phyloP scores from a whole-genome alignment of 2,888 invertebrate genomes.

The Campoletis raptor region DNA sequence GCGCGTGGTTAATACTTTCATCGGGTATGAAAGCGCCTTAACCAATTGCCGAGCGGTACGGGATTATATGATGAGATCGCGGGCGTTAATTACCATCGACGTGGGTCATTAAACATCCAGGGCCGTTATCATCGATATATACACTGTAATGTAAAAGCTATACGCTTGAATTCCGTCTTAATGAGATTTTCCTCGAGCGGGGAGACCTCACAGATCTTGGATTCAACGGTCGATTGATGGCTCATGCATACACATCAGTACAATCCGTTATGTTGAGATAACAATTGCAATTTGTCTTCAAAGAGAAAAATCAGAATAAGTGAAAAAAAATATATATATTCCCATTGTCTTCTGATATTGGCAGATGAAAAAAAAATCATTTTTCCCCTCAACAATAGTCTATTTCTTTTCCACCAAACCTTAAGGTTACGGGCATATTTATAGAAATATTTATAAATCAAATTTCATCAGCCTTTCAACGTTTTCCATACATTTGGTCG shows the following conservation, averaged over 20 bases:
- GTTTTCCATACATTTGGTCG: background rate
- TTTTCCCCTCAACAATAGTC: background rate
- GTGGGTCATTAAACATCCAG: constrained; percentile 73
- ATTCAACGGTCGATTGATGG: constrained; percentile 35
- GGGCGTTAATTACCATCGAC: constrained; percentile 75
- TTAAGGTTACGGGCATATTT: background rate
- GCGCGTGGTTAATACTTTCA: constrained; percentile 17
- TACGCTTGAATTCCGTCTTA: constrained; percentile 71
- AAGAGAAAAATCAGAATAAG: background rate
- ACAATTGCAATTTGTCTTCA: constrained; percentile 21
- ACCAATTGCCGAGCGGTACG: constrained; percentile 54
- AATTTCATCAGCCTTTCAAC: background rate
- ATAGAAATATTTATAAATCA: background rate
- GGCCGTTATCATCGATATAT: constrained; percentile 73
- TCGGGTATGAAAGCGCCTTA: constrained; percentile 27
- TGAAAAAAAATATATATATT: background rate
- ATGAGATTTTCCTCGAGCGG: constrained; percentile 73
- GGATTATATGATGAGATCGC: constrained; percentile 62
- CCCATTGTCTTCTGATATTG: background rate
- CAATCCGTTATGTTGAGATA: background rate
- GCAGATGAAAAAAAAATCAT: background rate
- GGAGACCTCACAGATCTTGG: constrained; percentile 55
- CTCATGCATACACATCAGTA: background rate
- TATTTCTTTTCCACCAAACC: background rate
- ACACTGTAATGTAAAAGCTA: constrained; percentile 36